A percentile compares a stretch with the other conserved stretches of the same genome.
Conservation (phyloP, 2,888 invertebrate genomes). For the Scaptomyza polygonia region DNA sequence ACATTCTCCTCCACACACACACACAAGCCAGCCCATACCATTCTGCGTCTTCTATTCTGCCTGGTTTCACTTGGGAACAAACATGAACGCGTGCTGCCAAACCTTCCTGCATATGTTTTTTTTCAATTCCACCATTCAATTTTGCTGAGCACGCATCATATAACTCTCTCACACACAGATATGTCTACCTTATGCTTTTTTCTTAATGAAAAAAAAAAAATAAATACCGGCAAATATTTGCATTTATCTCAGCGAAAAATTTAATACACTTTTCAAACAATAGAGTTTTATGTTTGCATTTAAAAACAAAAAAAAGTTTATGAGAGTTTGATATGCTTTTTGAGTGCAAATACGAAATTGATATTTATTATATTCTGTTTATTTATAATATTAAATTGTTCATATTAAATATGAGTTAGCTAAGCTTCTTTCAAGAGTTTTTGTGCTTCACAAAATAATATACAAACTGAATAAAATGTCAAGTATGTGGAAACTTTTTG, state of each 20-base stretch:
- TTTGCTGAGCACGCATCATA: constrained; percentile 44
- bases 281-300: background rate
- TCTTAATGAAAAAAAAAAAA: constrained; percentile 45
- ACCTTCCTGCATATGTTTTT: constrained; percentile 43
- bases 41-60: background rate
- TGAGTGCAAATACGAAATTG: too few species aligned
- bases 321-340: too few species aligned
- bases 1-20: constrained; percentile 17
- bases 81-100: constrained; percentile 53
- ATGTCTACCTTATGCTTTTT: constrained; percentile 50
- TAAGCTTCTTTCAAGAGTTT: too few species aligned
- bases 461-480: constrained; percentile 26
- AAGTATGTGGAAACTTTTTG: constrained; percentile 32
- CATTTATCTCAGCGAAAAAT: background rate
- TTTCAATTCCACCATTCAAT: background rate
- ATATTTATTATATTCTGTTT: too few species aligned
- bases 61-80: constrained; percentile 13
- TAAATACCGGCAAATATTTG: background rate
- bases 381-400: too few species aligned
- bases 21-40: background rate
- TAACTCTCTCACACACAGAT: constrained; percentile 42
- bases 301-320: too few species aligned
- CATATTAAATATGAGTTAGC: too few species aligned
- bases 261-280: constrained; percentile 18
- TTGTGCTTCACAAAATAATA: too few species aligned